phyloP scores from a whole-genome alignment of 1,140 invertebrate genomes.

The Portunus trituberculatus region DNA sequence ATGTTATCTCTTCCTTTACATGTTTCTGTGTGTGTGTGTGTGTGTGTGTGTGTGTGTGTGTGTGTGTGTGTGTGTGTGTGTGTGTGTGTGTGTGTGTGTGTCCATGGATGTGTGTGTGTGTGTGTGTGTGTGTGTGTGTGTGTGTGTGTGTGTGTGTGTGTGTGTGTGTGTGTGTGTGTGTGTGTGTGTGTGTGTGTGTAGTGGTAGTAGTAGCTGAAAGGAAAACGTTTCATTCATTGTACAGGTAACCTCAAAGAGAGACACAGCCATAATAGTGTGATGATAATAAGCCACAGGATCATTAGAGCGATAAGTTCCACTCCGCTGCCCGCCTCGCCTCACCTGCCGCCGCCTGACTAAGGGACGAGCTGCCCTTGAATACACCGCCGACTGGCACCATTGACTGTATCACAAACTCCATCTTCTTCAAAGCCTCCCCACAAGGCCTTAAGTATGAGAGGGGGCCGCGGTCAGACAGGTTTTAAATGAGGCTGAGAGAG shows the following conservation, averaged over 20 bases:
- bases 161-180: too few species aligned
- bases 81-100: too few species aligned
- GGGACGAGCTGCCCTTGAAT: background rate
- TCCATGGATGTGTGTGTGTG: too few species aligned
- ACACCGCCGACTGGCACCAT: background rate
- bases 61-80: too few species aligned
- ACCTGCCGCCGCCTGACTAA: background rate
- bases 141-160: too few species aligned
- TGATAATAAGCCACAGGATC: background rate
- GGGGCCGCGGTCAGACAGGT: background rate
- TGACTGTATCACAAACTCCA: background rate
- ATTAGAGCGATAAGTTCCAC: slow-evolving; percentile 11
- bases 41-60: too few species aligned
- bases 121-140: too few species aligned
- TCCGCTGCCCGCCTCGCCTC: background rate
- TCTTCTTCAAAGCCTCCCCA: background rate
- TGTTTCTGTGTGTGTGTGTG: too few species aligned
- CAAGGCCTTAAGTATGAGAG: background rate
- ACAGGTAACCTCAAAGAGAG: background rate
- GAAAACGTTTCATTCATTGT: too few species aligned
- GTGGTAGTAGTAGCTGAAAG: too few species aligned
- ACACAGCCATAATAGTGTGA: background rate
- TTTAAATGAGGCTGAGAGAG: background rate
- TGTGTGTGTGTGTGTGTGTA: too few species aligned
- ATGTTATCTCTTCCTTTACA: too few species aligned